Evolutionary conservation across 2,113 vertebrate genomes (phyloP).

Genomic region (Crotalus helleri): DNA sequence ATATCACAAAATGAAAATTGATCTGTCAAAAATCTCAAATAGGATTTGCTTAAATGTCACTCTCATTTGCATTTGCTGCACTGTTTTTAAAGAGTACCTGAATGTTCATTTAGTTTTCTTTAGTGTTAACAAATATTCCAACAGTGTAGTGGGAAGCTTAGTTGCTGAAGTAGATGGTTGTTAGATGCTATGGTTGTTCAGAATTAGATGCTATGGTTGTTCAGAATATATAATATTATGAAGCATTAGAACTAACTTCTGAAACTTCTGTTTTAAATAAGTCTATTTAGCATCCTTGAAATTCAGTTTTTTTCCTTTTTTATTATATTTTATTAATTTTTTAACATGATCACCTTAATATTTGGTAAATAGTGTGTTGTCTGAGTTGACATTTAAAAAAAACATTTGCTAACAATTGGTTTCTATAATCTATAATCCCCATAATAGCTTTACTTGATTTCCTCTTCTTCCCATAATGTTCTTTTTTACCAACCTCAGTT

Average conservation of each 20-base stretch:
- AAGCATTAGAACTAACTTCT: not conserved
- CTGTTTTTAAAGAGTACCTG: not conserved
- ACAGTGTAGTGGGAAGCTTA: not conserved
- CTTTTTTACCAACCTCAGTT: too few species aligned
- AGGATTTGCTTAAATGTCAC: not conserved
- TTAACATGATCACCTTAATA: too few species aligned
- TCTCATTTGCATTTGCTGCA: not conserved
- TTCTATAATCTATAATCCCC: too few species aligned
- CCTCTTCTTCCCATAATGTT: too few species aligned
- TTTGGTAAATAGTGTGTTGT: too few species aligned
- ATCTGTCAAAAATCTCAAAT: slow-evolving; percentile 23
- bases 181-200: not conserved
- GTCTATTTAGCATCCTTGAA: not conserved
- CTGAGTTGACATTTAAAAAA: too few species aligned
- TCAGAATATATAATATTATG: not conserved
- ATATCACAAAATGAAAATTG: not conserved
- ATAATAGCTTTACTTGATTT: too few species aligned
- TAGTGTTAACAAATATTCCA: not conserved
- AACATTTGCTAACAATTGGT: too few species aligned
- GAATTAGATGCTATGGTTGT: not conserved
- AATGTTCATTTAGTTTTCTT: slow-evolving; percentile 1
- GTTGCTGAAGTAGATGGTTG: not conserved
- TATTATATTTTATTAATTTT: too few species aligned
- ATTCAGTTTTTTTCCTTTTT: not conserved
- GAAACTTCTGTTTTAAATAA: not conserved